A percentile compares a stretch with the other conserved stretches of the same genome.
Evolutionary conservation across 1,140 invertebrate species (phyloP).

Genomic region (Tachypleus tridentatus): DNA sequence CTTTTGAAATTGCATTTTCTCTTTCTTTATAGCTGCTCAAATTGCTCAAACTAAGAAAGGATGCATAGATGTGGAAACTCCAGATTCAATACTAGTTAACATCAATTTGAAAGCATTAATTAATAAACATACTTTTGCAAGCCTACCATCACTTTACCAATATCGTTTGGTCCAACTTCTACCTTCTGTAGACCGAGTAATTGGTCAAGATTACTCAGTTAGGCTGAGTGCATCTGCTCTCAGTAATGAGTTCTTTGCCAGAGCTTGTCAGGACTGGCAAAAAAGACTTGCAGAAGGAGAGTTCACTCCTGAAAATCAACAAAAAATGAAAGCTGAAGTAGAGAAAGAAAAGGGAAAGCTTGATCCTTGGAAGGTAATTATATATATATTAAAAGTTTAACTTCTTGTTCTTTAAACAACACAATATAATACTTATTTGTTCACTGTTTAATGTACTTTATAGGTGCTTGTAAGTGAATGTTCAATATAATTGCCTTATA

Average conservation of each 20-base stretch:
- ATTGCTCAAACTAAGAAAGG: conserved; percentile 84
- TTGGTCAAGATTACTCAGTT: conserved; percentile 34
- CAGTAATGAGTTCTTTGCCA: conserved; percentile 93
- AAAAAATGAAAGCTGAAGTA: conserved; percentile 77
- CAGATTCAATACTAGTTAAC: conserved; percentile 88
- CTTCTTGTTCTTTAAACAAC: too few relatives aligned
- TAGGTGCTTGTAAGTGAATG: too few relatives aligned
- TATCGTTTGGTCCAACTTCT: conserved; percentile 80
- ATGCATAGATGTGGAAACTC: conserved; percentile 87
- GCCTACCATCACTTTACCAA: conserved; percentile 77
- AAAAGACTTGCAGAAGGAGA: conserved; percentile 85
- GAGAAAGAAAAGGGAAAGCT: conserved; percentile 85
- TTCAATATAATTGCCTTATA: too few relatives aligned
- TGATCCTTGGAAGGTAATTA: conserved; percentile 86
- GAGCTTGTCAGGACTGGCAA: conserved; percentile 85
- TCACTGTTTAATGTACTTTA: too few relatives aligned
- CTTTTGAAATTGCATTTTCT: too few relatives aligned
- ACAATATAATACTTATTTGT: too few relatives aligned
- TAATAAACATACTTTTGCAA: conserved; percentile 73
- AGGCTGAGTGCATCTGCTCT: conserved; percentile 51
- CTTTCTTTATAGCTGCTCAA: conserved; percentile 52
- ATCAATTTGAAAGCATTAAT: conserved; percentile 72
- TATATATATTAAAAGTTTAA: too few relatives aligned
- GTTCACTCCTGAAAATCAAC: conserved; percentile 89
- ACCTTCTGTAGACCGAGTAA: conserved; percentile 69